Percentiles rank a stretch among this genome's conserved stretches.
Evolutionary conservation across 2,113 vertebrate genomes (phyloP).

Genomic region (Chionodraco myersi): DNA sequence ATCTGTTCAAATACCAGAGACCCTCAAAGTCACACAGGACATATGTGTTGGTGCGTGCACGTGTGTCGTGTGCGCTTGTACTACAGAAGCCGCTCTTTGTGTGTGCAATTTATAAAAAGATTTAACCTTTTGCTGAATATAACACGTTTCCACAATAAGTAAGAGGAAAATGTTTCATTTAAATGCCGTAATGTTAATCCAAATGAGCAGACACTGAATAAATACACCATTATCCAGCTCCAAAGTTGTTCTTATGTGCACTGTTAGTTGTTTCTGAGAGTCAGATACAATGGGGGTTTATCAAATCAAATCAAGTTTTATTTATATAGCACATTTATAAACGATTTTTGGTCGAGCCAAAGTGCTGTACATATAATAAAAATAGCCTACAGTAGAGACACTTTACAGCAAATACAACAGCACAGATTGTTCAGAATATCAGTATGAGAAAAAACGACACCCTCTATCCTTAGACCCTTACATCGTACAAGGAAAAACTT

Average conservation of each 20-base stretch:
- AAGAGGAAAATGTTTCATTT: constrained; percentile 30
- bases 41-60: constrained; percentile 30
- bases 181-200: constrained; percentile 26
- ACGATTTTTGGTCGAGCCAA: too few species aligned
- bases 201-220: constrained; percentile 26
- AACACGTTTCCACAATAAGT: constrained; percentile 52
- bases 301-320: too few species aligned
- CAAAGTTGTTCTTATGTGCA: background rate
- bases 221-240: background rate
- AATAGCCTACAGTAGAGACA: too few species aligned
- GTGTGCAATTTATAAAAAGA: constrained; percentile 52
- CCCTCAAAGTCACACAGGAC: constrained; percentile 80
- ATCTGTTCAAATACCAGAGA: constrained; percentile 85
- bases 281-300: background rate
- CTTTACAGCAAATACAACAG: too few species aligned
- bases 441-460: too few species aligned
- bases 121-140: constrained; percentile 57
- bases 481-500: too few species aligned
- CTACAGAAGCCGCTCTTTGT: constrained; percentile 66
- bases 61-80: constrained; percentile 16
- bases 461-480: too few species aligned
- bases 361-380: too few species aligned
- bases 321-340: too few species aligned
- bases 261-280: background rate
- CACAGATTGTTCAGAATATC: too few species aligned